Base-by-base conservation (phyloP, 2,888 invertebrate genomes). In the Anticlea derivata region DNA sequence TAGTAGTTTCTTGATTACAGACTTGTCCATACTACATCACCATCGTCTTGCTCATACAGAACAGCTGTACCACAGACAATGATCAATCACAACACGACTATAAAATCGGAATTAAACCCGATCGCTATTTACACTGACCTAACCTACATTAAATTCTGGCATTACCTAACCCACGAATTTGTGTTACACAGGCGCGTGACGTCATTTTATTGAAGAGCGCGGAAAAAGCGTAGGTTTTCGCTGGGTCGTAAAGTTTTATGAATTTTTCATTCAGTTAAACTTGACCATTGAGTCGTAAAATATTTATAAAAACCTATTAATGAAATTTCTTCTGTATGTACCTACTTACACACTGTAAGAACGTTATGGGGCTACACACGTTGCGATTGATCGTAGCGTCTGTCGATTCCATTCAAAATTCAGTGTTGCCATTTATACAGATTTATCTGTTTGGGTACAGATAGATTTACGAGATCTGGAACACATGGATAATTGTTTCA, bases 41-140 rank as follows among this genome's bases (percentile, higher is more conserved):
- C 55, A 38, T 48, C 39, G 50, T 65, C 55, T 66, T 64, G 57
- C 55, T 61, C 60, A 65, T 60, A 56, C 58, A 55, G 66, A 63
- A 66, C 75, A 78, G 71, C 74, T 74, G 75, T 68, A 61, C 50
- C 43, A 58, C 29, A 60, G 63, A 73, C 72, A 72, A 68, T 72
- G 73, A 62, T 67, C 72, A 73, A 78, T 78, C 75, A 72, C 63
- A 63, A 59, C 65, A 58, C 40, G 44, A 60, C 61, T 55, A 49
- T 69, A 71, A 73, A 71, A 69, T 11, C 63, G 30, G 50, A n/a
- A n/a, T n/a, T n/a, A n/a, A n/a, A n/a, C 46, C 45, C 59, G 44
- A 66, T 62, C 44, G 20, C 34, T 53, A 24, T 45, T 27, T 23
- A 37, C 13, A 44, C 58, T 53, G 54, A 59, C 53, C 52, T 58